Percentiles rank a stretch among this genome's conserved stretches.
Evolutionary conservation across 2,797 vertebrate genomes (phyloP).

Genomic region (Carapus acus): DNA sequence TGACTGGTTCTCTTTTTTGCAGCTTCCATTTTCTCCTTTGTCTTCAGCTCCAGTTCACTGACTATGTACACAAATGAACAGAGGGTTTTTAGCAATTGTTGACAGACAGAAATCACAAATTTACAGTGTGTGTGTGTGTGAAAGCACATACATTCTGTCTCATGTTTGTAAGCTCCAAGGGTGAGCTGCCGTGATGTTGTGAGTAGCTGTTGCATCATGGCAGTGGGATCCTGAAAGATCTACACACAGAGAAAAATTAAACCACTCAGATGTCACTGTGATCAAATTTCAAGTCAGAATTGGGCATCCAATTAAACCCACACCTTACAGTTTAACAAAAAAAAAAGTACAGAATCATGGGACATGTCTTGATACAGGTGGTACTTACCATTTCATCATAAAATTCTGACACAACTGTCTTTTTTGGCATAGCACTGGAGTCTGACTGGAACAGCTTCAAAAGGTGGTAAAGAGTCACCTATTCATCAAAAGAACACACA

Average conservation of each 20-base stretch:
- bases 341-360: no score
- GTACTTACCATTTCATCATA: constrained; percentile 99
- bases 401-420: constrained; percentile 97
- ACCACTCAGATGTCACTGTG: no score
- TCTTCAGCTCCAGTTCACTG: constrained; percentile 88
- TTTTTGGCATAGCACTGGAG: constrained; percentile 96
- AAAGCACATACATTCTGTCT: constrained; percentile 89
- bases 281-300: no score
- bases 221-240: constrained; percentile 99
- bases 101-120: no score
- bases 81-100: background rate
- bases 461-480: constrained; percentile 97
- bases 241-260: constrained; percentile 45
- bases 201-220: constrained; percentile 97
- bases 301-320: no score
- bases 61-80: constrained; percentile 66
- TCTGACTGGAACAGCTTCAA: constrained; percentile 97
- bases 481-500: background rate
- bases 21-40: constrained; percentile 89
- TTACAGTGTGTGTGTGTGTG: no score
- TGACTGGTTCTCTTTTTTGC: constrained; percentile 96
- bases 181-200: constrained; percentile 95
- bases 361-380: no score
- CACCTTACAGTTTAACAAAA: no score
- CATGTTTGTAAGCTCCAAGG: constrained; percentile 93